Base-by-base conservation (phyloP, 1,140 invertebrate species). In the Camponotus floridanus region DNA sequence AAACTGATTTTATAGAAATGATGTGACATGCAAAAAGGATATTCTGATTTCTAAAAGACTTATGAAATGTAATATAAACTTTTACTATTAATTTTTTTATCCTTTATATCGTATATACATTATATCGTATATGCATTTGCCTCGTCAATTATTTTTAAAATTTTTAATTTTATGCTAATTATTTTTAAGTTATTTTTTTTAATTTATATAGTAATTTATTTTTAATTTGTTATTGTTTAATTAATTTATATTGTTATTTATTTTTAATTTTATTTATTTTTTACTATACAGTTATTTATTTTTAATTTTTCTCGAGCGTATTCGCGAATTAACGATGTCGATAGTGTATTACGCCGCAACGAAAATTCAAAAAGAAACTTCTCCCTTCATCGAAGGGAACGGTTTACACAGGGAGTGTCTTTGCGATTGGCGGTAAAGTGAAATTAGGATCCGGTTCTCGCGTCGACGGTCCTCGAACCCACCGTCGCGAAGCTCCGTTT, bases 371-470 rank as follows among this genome's bases (percentile, higher is more conserved):
- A 68, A 33, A 57, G 3, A 2, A 73, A 55, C 21, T 33, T 18
- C 4, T 9, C 21, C 71, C 18, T 61, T 74, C 61, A 45, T 70
- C 51, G n/a, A 61, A 74, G 79, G 42, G 57, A 81, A 81, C 39
- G 33, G 48, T 70, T 59, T 48, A n/a, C 48, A 18, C 18, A 33
- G 36, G 26, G 15, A 51, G 57, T 45, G n/a, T 73, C 39, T 73
- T 73, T 15, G 51, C 65, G 45, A 65, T 9, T 70, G 64, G 67
- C 36, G n/a, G n/a, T 61, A 74, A 83, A 73, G 55, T 74, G 55
- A 83, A 83, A 83, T 83, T 73, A 74, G 79, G 39, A 83, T 73
- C 55, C 55, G 42, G 42, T 73, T 74, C 68, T 73, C 55, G 67
- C 67, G 39, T 73, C 65, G 79, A 73, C 67, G 45, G 4, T 59